These are phyloP conservation scores for Branchinecta lynchi DNA, from an alignment of 1,140 invertebrate genomes.

Conservation along the genomic window DNA sequence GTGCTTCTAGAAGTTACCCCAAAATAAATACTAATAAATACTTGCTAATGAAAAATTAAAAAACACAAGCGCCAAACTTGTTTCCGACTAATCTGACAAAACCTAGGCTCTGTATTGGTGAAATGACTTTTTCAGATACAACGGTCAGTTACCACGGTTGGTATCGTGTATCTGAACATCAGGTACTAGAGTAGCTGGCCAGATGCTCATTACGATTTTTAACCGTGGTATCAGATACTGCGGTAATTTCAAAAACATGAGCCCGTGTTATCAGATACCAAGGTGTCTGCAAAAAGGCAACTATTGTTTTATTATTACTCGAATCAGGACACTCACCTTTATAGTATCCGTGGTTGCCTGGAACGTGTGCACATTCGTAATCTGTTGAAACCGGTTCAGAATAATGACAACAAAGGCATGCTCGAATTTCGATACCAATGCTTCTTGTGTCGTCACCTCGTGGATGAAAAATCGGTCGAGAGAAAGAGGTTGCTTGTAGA, in stretches of 20 bases:
- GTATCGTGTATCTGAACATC: too few relatives aligned
- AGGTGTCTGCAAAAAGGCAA: slow-evolving; percentile 12
- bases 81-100: too few relatives aligned
- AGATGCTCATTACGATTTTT: too few relatives aligned
- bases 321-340: slow-evolving; percentile 33
- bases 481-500: slow-evolving; percentile 48
- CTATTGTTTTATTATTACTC: not conserved
- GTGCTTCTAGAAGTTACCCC: too few relatives aligned
- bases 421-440: slow-evolving; percentile 37
- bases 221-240: not conserved
- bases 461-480: slow-evolving; percentile 49
- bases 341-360: slow-evolving; percentile 37
- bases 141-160: too few relatives aligned
- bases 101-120: too few relatives aligned
- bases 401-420: slow-evolving; percentile 41
- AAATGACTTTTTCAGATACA: too few relatives aligned
- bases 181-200: too few relatives aligned
- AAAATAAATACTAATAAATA: too few relatives aligned
- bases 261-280: not conserved
- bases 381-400: slow-evolving; percentile 43
- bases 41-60: too few relatives aligned
- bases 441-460: slow-evolving; percentile 42
- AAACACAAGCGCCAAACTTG: too few relatives aligned
- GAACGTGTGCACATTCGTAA: slow-evolving; percentile 41
- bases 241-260: not conserved